These are phyloP conservation scores for Dolomedes plantarius DNA, from an alignment of 2,888 invertebrate species.

Conservation along the genomic window DNA sequence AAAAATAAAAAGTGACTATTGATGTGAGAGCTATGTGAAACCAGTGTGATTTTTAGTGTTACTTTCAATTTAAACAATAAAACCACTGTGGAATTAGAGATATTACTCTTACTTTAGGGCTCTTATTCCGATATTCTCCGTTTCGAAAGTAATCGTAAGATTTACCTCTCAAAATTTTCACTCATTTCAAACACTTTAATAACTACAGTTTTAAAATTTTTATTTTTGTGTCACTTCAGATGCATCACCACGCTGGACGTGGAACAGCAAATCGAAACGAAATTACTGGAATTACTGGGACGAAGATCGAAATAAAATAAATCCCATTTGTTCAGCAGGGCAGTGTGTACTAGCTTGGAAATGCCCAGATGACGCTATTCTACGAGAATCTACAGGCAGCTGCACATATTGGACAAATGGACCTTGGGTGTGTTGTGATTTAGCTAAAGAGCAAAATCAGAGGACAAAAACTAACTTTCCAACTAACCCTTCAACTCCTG, in stretches of 20 bases:
- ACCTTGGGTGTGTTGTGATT: conserved; percentile 35
- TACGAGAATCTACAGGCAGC: not conserved
- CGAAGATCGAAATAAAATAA: not conserved
- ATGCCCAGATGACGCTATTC: not conserved
- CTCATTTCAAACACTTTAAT: no score
- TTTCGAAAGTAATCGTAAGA: no score
- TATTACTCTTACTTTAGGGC: no score
- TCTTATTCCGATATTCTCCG: no score
- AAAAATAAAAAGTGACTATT: no score
- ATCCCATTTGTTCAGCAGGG: conserved; percentile 7
- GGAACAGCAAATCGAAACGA: not conserved
- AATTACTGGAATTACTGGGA: no score
- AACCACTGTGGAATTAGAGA: no score
- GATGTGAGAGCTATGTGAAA: no score
- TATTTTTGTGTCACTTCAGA: not conserved
- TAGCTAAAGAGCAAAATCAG: not conserved
- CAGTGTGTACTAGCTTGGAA: conserved; percentile 18
- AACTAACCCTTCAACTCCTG: no score
- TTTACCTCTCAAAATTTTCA: no score
- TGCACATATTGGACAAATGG: not conserved
- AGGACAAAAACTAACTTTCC: not conserved
- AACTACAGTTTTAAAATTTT: not conserved
- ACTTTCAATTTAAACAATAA: no score
- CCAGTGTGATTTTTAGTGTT: no score
- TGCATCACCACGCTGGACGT: not conserved